Evolutionary conservation across 1,140 invertebrate genomes (phyloP).

Genomic region (Eupeodes corollae): DNA sequence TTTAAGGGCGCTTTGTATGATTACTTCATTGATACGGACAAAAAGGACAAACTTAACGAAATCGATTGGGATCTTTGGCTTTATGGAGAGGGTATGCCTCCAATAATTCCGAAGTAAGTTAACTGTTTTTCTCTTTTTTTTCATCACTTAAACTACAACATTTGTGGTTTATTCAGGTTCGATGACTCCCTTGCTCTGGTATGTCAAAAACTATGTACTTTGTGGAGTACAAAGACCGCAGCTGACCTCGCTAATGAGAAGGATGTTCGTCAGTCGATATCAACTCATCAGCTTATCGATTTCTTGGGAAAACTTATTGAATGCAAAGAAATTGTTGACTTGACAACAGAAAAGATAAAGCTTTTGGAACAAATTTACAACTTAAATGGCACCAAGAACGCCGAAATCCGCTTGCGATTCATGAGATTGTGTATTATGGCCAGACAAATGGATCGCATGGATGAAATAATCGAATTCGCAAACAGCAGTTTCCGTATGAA

Average conservation of each 20-base stretch:
- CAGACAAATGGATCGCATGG: slow-evolving; percentile 53
- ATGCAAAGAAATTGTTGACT: slow-evolving; percentile 26
- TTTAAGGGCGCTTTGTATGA: slow-evolving; percentile 69
- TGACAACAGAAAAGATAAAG: slow-evolving; percentile 26
- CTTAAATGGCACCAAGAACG: slow-evolving; percentile 55
- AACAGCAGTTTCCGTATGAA: slow-evolving; percentile 82
- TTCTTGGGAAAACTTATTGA: slow-evolving; percentile 62
- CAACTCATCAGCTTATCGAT: slow-evolving; percentile 56
- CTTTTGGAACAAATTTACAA: slow-evolving; percentile 56
- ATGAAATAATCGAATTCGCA: slow-evolving; percentile 61
- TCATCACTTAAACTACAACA: neutral
- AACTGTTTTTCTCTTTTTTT: neutral
- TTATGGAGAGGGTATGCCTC: slow-evolving; percentile 72
- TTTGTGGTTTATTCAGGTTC: slow-evolving; percentile 19
- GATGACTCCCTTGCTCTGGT: slow-evolving; percentile 56
- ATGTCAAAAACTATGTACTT: slow-evolving; percentile 46
- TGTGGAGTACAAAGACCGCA: slow-evolving; percentile 24
- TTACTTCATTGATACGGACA: slow-evolving; percentile 55
- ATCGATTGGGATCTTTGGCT: slow-evolving; percentile 86
- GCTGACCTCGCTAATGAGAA: slow-evolving; percentile 14
- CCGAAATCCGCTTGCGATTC: slow-evolving; percentile 75
- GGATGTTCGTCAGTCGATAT: slow-evolving; percentile 40
- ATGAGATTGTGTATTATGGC: slow-evolving; percentile 64
- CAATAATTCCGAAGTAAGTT: slow-evolving; percentile 65
- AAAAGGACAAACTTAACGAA: slow-evolving; percentile 37